phyloP scores from a whole-genome alignment of 2,113 vertebrate genomes.

The Fulica atra region DNA sequence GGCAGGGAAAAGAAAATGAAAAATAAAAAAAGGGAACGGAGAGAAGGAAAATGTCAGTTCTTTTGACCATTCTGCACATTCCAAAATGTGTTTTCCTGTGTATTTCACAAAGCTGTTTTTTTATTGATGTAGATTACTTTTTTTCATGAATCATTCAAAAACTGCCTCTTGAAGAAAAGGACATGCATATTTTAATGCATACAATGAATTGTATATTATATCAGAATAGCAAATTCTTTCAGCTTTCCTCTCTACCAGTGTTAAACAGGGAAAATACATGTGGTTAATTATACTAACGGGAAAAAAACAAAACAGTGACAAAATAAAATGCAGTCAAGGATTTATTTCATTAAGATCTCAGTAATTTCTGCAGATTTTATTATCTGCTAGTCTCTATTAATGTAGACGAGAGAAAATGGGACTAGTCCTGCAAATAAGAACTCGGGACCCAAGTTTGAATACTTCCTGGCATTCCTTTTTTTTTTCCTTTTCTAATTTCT shows the following conservation, averaged over 20 bases:
- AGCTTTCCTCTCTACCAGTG: not conserved
- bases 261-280: not conserved
- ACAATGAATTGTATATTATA: slow-evolving; percentile 18
- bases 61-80: not conserved
- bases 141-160: slow-evolving; percentile 60
- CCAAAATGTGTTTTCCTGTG: slow-evolving; percentile 7
- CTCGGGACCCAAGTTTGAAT: not conserved
- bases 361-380: not conserved
- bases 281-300: not conserved
- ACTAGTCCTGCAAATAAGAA: not conserved
- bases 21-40: not conserved
- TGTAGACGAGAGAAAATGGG: not conserved
- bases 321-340: not conserved
- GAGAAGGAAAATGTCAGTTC: not conserved
- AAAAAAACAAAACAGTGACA: not conserved
- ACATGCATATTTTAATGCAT: slow-evolving; percentile 49
- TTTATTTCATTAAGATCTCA: not conserved
- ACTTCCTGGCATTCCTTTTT: not conserved
- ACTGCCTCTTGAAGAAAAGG: slow-evolving; percentile 36
- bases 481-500: not conserved
- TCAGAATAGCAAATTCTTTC: slow-evolving; percentile 11
- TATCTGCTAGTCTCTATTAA: not conserved
- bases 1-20: not conserved
- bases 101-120: not conserved
- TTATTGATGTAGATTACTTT: slow-evolving; percentile 58